These are phyloP conservation scores for Heliconius sara DNA, from an alignment of 2,888 invertebrate genomes.

Conservation along the genomic window DNA sequence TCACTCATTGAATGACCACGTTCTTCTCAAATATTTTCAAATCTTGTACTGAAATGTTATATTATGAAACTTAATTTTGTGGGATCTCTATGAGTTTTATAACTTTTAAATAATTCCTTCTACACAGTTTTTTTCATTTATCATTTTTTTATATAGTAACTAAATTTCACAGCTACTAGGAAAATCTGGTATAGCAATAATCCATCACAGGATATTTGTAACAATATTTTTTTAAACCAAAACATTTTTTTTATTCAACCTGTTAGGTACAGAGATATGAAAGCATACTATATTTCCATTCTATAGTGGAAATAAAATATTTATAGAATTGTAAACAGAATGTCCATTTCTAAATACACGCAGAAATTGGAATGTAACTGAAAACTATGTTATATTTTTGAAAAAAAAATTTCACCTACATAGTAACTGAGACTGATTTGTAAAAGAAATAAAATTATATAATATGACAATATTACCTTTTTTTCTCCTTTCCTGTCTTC, in stretches of 20 bases:
- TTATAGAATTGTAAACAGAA: background rate
- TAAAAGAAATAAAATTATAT: too few species aligned
- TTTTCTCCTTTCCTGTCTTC: too few species aligned
- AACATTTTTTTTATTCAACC: background rate
- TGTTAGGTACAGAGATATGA: background rate
- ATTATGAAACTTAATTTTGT: background rate
- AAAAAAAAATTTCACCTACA: too few species aligned
- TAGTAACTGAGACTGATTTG: too few species aligned
- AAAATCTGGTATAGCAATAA: background rate
- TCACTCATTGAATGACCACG: too few species aligned
- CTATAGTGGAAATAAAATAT: slow-evolving; percentile 1
- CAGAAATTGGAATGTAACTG: background rate
- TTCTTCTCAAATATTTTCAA: background rate
- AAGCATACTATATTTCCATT: background rate
- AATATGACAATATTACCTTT: too few species aligned
- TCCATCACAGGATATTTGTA: background rate
- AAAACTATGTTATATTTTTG: background rate
- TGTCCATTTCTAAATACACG: background rate
- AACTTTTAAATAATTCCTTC: background rate
- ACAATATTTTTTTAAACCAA: background rate
- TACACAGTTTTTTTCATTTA: background rate
- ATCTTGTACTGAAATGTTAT: background rate
- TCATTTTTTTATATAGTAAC: background rate
- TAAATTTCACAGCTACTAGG: background rate
- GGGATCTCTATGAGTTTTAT: background rate